A percentile compares a stretch with the other conserved stretches of the same genome.
Evolutionary conservation across 1,140 invertebrate species (phyloP).

Genomic region (Theocolax elegans): DNA sequence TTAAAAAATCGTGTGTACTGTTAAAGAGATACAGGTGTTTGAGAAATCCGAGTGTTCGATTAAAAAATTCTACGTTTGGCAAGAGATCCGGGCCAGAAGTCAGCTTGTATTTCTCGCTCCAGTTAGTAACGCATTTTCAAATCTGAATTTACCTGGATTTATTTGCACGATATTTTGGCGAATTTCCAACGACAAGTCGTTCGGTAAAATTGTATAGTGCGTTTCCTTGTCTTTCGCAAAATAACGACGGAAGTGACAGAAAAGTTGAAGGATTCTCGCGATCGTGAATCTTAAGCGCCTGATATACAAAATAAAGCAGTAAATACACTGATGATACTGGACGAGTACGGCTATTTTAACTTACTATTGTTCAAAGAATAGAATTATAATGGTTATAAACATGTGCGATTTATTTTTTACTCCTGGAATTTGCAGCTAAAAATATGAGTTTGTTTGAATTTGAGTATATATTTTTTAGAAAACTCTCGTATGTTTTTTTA

Average conservation of each 20-base stretch:
- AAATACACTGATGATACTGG: neutral
- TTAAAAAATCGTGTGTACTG: too few relatives aligned
- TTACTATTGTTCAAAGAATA: neutral
- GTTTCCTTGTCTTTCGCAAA: neutral
- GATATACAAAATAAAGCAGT: neutral
- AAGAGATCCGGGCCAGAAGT: constrained; percentile 42
- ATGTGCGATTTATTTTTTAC: neutral
- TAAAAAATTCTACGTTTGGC: constrained; percentile 30
- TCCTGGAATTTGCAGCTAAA: too few relatives aligned
- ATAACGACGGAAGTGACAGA: neutral
- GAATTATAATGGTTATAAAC: neutral
- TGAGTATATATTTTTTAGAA: too few relatives aligned
- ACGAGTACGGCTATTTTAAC: neutral
- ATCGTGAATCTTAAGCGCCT: neutral
- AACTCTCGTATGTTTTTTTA: too few relatives aligned
- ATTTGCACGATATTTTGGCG: constrained; percentile 59
- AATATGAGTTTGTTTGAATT: too few relatives aligned
- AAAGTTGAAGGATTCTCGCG: neutral
- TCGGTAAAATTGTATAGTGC: neutral
- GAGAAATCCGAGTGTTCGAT: constrained; percentile 8
- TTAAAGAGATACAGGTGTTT: neutral
- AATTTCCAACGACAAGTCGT: constrained; percentile 46
- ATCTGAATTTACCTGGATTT: constrained; percentile 55
- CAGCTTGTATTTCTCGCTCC: constrained; percentile 56
- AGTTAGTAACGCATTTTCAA: constrained; percentile 51